Conservation (phyloP, 92 coral and sea anemone species). For the Diadumene lineata region DNA sequence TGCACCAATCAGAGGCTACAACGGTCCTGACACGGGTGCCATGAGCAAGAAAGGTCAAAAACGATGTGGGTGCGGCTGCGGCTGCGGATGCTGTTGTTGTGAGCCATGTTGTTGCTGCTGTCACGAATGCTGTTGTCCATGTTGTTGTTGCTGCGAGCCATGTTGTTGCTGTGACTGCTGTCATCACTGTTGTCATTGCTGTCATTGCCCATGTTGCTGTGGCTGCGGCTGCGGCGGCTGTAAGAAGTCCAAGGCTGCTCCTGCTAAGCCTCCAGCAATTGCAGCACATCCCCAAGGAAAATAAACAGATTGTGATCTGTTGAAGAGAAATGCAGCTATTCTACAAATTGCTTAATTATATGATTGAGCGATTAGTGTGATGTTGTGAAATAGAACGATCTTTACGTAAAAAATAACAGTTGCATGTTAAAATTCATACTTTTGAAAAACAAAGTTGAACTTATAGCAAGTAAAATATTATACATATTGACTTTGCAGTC, state of each 20-base stretch:
- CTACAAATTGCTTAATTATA: too few relatives aligned
- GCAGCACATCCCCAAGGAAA: slow-evolving; percentile 9
- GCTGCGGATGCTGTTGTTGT: slow-evolving; percentile 50
- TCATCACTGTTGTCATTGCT: slow-evolving; percentile 63
- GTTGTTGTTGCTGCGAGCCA: slow-evolving; percentile 51
- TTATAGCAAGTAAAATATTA: too few relatives aligned
- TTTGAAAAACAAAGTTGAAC: too few relatives aligned
- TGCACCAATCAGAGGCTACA: slow-evolving; percentile 25
- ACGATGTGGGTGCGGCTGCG: slow-evolving; percentile 52
- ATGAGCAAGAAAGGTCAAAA: slow-evolving; percentile 19
- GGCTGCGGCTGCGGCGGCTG: slow-evolving; percentile 42
- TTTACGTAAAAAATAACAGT: too few relatives aligned
- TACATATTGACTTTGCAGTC: too few relatives aligned
- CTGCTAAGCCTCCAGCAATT: not conserved
- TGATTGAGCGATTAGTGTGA: too few relatives aligned
- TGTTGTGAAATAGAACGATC: too few relatives aligned
- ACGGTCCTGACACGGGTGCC: slow-evolving; percentile 3
- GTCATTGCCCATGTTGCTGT: slow-evolving; percentile 73
- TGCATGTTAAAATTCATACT: too few relatives aligned
- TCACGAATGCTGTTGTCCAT: slow-evolving; percentile 45
- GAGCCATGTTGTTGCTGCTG: slow-evolving; percentile 66
- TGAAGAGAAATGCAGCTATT: too few relatives aligned
- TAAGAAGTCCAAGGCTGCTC: slow-evolving; percentile 18
- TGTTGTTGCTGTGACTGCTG: slow-evolving; percentile 76
- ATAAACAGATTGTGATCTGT: not conserved